Base-by-base conservation (phyloP, 2,113 vertebrate species). In the Cyanoramphus novaezelandiae region DNA sequence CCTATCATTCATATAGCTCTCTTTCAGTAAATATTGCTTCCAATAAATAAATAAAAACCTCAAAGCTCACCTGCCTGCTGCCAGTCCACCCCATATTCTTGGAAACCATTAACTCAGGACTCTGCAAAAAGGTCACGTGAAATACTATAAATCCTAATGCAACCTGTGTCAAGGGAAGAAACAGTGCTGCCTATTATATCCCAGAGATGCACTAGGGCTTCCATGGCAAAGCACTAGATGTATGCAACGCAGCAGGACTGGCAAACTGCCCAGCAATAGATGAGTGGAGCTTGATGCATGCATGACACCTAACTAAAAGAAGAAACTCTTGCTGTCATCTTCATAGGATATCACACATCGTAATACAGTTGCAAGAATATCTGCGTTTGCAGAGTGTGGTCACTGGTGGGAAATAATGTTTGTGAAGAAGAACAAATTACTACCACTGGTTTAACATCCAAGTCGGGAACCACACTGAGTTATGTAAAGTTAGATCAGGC, bases 331-430 rank as follows among this genome's bases (percentile, higher is more conserved):
- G 46, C 72, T 27, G 31, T 9, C 52, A 50, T 15, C 31, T 44
- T 65, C n/a, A 68, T 7, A 77, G 12, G 21, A 20, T 15, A 55
- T 6, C 7, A 2, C 17, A 25, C 21, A 6, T n/a, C 0, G 0
- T 8, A 47, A 74, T 10, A 31, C 9, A 65, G 37, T 10, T 68
- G 18, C 52, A 65, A 52, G 21, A 74, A 25, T 9, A 78, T 13
- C 28, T 68, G 9, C 3, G 6, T 35, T 9, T 63, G 37, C 19
- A 59, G 52, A 47, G 16, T 2, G 9, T 8, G 46, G 31, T 24
- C 23, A 17, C 33, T 21, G 27, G 12, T 33, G 19, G 20, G 28
- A 82, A 78, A 35, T 7, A 5, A 53, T 1, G 16, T 25, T 31
- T 49, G 33, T 9, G n/a, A 80, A 69, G 39, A 49, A 50, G 7